These are phyloP conservation scores for Sebastiscus tertius DNA, from an alignment of 2,797 vertebrate species.

Conservation along the genomic window DNA sequence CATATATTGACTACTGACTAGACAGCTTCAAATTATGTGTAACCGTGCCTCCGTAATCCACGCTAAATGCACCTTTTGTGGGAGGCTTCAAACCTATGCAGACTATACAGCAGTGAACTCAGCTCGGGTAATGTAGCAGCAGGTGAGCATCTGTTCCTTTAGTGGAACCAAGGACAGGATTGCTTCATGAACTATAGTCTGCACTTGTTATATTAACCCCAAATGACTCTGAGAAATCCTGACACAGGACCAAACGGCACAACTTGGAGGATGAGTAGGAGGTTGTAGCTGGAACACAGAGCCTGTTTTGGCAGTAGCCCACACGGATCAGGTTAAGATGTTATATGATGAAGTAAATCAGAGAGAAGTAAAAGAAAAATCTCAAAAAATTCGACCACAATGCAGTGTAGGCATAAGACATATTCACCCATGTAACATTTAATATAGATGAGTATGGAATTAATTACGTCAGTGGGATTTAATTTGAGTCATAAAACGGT, in stretches of 20 bases:
- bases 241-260: slow-evolving; percentile 20
- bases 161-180: slow-evolving; percentile 13
- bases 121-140: not conserved
- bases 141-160: slow-evolving; percentile 11
- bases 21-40: not conserved
- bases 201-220: slow-evolving; percentile 29
- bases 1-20: not conserved
- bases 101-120: not conserved
- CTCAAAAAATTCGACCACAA: not conserved
- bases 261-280: slow-evolving; percentile 55
- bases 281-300: slow-evolving; percentile 49
- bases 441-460: not conserved
- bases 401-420: not conserved
- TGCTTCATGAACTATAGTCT: slow-evolving; percentile 20
- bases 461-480: not conserved
- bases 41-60: not conserved
- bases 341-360: slow-evolving; percentile 42
- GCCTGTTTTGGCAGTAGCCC: slow-evolving; percentile 42
- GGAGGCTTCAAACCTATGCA: not conserved
- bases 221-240: slow-evolving; percentile 18
- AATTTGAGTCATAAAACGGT: not conserved
- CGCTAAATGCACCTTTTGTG: not conserved
- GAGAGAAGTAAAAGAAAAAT: not conserved
- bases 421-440: not conserved
- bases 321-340: slow-evolving; percentile 39